These are phyloP conservation scores for Drosophila nannoptera DNA, from an alignment of 1,140 invertebrate genomes.

Conservation along the genomic window DNA sequence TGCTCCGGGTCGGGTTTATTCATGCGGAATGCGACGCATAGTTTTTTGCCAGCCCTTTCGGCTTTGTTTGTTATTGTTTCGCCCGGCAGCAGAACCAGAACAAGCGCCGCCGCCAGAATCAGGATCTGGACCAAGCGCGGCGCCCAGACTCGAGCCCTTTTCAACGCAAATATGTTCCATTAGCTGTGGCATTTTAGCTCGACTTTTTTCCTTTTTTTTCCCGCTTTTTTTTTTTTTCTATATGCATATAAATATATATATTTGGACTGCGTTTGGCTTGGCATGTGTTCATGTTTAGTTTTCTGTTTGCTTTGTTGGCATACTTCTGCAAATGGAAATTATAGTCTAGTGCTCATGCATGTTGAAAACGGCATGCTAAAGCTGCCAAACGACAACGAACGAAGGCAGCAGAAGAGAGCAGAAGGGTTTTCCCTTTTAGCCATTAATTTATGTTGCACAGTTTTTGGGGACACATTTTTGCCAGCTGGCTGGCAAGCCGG, in stretches of 20 bases:
- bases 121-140: constrained; percentile 26
- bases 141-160: constrained; percentile 50
- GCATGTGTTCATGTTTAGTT: constrained; percentile 58
- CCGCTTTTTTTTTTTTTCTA: constrained; percentile 1
- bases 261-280: constrained; percentile 37
- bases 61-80: constrained; percentile 73
- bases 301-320: constrained; percentile 65
- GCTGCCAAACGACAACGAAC: background rate
- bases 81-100: constrained; percentile 19
- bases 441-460: constrained; percentile 66
- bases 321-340: constrained; percentile 72
- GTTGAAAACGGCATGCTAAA: constrained; percentile 17
- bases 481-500: constrained; percentile 19
- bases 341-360: constrained; percentile 67
- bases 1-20: constrained; percentile 41
- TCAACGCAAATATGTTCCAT: constrained; percentile 74
- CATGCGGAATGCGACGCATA: constrained; percentile 70
- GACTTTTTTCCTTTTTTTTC: constrained; percentile 50
- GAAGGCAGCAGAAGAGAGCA: background rate
- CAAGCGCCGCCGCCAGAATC: background rate
- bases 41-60: constrained; percentile 53
- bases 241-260: constrained; percentile 33
- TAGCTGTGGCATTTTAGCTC: constrained; percentile 69
- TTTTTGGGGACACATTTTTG: constrained; percentile 35
- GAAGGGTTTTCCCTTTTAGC: constrained; percentile 42